phyloP scores from a whole-genome alignment of 2,113 vertebrate species.

The Willisornis vidua region DNA sequence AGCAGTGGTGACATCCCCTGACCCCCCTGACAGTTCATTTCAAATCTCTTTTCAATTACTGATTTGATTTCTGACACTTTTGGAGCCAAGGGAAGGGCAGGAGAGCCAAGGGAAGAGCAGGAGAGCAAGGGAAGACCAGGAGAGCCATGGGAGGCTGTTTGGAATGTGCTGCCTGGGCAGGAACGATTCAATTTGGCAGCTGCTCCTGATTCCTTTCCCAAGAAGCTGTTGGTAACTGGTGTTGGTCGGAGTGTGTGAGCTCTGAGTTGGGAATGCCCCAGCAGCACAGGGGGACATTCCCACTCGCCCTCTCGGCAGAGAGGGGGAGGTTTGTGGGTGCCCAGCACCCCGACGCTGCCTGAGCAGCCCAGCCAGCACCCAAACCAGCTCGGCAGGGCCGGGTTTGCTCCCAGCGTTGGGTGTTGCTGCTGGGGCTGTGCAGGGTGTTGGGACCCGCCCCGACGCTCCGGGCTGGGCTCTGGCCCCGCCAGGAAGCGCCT shows the following conservation, averaged over 20 bases:
- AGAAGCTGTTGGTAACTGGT: neutral
- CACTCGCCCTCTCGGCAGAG: neutral
- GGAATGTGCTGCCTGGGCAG: neutral
- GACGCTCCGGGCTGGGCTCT: neutral
- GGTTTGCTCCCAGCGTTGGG: conserved; percentile 35
- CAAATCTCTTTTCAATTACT: neutral
- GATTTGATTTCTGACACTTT: neutral
- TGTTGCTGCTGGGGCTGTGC: conserved; percentile 22
- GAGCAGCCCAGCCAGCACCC: conserved; percentile 17
- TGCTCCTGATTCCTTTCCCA: neutral
- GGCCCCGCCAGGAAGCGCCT: neutral
- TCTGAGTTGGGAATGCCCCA: neutral
- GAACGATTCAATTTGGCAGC: neutral
- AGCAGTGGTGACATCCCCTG: neutral
- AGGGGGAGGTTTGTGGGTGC: neutral
- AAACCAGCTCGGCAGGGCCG: conserved; percentile 14
- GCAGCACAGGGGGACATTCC: accelerated
- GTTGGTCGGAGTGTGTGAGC: neutral
- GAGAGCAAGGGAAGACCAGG: neutral
- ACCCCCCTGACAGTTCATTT: neutral
- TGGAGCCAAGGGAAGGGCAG: neutral
- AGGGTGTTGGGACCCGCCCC: neutral
- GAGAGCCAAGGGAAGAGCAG: neutral
- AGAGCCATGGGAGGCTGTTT: neutral
- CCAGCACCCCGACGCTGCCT: neutral